A percentile compares a stretch with the other conserved stretches of the same genome.
phyloP scores from a whole-genome alignment of 2,113 vertebrate genomes.

The Myanophis thanlyinensis region DNA sequence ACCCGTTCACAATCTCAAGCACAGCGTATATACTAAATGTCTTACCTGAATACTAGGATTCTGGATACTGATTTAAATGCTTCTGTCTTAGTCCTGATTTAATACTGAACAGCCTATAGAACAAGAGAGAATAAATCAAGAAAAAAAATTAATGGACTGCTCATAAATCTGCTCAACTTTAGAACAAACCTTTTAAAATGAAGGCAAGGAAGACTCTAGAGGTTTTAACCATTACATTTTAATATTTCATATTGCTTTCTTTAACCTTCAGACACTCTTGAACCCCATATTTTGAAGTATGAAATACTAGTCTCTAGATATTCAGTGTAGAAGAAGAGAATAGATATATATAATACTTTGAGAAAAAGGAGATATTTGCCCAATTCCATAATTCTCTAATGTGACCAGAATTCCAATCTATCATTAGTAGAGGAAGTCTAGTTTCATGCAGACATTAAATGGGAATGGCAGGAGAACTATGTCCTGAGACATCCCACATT shows the following conservation, averaged over 20 bases:
- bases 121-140: background rate
- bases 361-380: background rate
- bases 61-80: constrained; percentile 17
- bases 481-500: background rate
- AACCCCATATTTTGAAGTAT: background rate
- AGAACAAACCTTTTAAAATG: background rate
- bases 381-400: background rate
- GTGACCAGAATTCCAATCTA: background rate
- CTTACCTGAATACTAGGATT: constrained; percentile 30
- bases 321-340: background rate
- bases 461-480: background rate
- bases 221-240: background rate
- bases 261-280: background rate
- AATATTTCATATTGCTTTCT: background rate
- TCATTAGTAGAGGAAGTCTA: background rate
- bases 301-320: background rate
- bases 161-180: background rate
- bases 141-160: background rate
- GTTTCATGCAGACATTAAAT: background rate
- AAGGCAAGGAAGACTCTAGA: background rate
- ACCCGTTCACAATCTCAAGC: background rate
- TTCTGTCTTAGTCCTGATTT: constrained; percentile 4
- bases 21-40: background rate
- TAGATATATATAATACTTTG: background rate
- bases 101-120: constrained; percentile 8